phyloP scores from a whole-genome alignment of 2,797 vertebrate species.

The Acrossocheilus fasciatus region DNA sequence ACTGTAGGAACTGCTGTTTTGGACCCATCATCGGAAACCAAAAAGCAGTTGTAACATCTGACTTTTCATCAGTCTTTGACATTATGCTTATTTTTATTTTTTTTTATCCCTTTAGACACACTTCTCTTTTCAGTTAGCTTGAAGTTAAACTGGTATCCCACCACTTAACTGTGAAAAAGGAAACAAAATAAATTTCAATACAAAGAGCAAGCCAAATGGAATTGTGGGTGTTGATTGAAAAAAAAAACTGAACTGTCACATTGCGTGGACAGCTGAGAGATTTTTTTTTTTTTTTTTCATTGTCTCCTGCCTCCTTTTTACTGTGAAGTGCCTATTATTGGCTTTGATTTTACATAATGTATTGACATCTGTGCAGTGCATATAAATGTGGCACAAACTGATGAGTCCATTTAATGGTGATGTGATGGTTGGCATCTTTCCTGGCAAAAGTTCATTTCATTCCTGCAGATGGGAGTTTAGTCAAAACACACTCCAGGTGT shows the following conservation, averaged over 20 bases:
- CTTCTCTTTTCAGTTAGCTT: background rate
- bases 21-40: background rate
- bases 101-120: background rate
- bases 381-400: conserved; percentile 4
- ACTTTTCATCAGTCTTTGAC: background rate
- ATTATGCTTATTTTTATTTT: background rate
- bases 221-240: conserved; percentile 6
- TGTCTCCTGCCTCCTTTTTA: conserved; percentile 11
- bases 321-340: conserved; percentile 1
- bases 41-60: background rate
- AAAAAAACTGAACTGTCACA: background rate
- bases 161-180: background rate
- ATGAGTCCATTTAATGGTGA: conserved; percentile 18
- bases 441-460: conserved; percentile 21
- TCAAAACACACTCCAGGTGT: background rate
- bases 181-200: background rate
- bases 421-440: conserved; percentile 27
- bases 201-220: conserved; percentile 13
- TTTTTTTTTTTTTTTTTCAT: background rate
- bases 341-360: conserved; percentile 30
- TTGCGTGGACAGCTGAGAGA: conserved; percentile 15
- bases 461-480: background rate
- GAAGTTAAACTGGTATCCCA: background rate
- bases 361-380: conserved; percentile 27
- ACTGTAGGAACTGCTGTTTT: background rate